A percentile compares a stretch with the other conserved stretches of the same genome.
Conservation (phyloP, 2,797 vertebrate genomes). For the Pangasius krempfi region DNA sequence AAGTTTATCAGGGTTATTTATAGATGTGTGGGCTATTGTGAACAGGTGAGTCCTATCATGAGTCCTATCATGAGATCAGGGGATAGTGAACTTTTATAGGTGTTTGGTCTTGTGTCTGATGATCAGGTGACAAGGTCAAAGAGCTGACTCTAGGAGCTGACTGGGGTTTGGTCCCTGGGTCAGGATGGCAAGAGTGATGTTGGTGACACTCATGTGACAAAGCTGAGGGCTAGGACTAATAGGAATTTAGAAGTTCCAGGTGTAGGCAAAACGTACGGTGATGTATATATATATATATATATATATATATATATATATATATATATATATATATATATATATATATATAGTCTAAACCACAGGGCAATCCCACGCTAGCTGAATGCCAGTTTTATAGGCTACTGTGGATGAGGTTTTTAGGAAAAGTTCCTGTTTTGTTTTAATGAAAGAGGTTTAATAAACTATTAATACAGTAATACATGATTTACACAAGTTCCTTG, state of each 20-base stretch:
- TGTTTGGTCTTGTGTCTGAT: background rate
- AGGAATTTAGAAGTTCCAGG: background rate
- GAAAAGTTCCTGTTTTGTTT: background rate
- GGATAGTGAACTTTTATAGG: background rate
- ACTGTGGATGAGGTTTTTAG: background rate
- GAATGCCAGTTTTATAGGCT: background rate
- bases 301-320: too few relatives aligned
- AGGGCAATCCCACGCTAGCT: background rate
- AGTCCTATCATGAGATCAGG: background rate
- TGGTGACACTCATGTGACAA: conserved; percentile 7
- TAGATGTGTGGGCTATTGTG: background rate
- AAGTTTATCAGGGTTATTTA: background rate
- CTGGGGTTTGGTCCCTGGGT: background rate
- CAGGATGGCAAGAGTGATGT: background rate
- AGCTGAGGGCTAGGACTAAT: background rate
- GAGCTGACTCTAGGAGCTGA: conserved; percentile 4
- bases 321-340: too few relatives aligned
- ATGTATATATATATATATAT: background rate
- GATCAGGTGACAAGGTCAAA: conserved; percentile 1
- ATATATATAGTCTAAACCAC: background rate
- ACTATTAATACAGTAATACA: background rate
- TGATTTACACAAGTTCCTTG: background rate
- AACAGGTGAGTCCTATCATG: background rate
- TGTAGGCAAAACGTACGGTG: background rate
- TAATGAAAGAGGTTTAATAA: background rate